phyloP scores from a whole-genome alignment of 2,888 invertebrate genomes.

The Drosophila quinaria region DNA sequence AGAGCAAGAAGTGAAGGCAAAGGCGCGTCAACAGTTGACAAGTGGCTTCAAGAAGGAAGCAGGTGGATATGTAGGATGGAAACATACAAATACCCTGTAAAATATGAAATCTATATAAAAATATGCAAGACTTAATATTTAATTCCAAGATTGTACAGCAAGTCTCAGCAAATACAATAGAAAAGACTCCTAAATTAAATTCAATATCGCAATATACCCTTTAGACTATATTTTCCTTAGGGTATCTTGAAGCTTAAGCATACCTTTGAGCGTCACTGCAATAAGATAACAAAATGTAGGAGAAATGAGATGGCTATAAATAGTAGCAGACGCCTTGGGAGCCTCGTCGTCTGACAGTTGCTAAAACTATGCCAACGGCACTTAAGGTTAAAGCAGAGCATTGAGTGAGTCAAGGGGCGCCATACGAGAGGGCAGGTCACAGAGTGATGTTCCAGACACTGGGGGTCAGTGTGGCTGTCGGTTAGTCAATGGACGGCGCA shows the following conservation, averaged over 20 bases:
- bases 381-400: slow-evolving; percentile 51
- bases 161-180: too few species aligned
- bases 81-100: slow-evolving; percentile 25
- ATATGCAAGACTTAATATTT: too few species aligned
- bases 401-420: slow-evolving; percentile 7
- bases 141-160: too few species aligned
- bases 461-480: slow-evolving; percentile 46
- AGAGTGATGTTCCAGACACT: slow-evolving; percentile 3
- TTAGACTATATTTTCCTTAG: neutral
- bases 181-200: too few species aligned
- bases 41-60: slow-evolving; percentile 48
- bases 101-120: neutral
- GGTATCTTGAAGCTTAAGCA: slow-evolving; percentile 19
- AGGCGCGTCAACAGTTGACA: slow-evolving; percentile 75
- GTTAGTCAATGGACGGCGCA: slow-evolving; percentile 51
- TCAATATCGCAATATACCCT: neutral
- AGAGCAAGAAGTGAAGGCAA: slow-evolving; percentile 54
- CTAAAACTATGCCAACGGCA: slow-evolving; percentile 77
- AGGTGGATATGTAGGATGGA: neutral
- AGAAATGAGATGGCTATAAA: slow-evolving; percentile 60
- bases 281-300: slow-evolving; percentile 42
- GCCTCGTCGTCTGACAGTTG: slow-evolving; percentile 52
- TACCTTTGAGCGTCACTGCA: slow-evolving; percentile 38
- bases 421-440: slow-evolving; percentile 13
- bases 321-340: slow-evolving; percentile 71